Conservation (phyloP, 2,888 invertebrate species). For the Erynnis tages region DNA sequence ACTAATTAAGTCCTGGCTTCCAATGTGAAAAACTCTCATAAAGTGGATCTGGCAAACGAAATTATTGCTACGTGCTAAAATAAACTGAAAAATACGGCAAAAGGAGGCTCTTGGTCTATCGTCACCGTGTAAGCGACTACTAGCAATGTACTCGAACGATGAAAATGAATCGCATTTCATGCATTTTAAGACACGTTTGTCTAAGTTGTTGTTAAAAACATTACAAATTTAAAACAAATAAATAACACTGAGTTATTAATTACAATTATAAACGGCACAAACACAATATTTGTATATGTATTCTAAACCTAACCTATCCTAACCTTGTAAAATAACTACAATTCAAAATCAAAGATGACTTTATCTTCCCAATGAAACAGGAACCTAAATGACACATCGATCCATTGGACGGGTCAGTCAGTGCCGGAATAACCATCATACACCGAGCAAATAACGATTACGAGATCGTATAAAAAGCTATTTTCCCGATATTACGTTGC, state of each 20-base stretch:
- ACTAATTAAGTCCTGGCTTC: slow-evolving; percentile 18
- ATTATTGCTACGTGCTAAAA: slow-evolving; percentile 40
- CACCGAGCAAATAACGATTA: slow-evolving; percentile 49
- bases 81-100: slow-evolving; percentile 37
- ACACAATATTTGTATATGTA: no score
- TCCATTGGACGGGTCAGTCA: slow-evolving; percentile 52
- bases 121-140: neutral
- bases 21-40: slow-evolving; percentile 43
- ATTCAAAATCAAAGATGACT: no score
- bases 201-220: no score
- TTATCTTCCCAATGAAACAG: no score
- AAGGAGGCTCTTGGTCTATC: slow-evolving; percentile 25
- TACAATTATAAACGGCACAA: no score
- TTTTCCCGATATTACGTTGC: neutral
- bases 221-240: no score
- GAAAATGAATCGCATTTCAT: slow-evolving; percentile 12
- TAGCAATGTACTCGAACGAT: neutral
- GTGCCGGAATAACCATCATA: slow-evolving; percentile 39
- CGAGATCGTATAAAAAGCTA: slow-evolving; percentile 1
- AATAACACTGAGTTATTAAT: no score
- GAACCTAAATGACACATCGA: slow-evolving; percentile 46
- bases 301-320: no score
- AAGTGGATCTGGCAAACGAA: slow-evolving; percentile 45
- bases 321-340: no score
- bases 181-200: neutral